A percentile compares a stretch with the other conserved stretches of the same genome.
Evolutionary conservation across 35 echinoderm and acorn worm genomes (phyloP).

Genomic region (Ptychodera flava): DNA sequence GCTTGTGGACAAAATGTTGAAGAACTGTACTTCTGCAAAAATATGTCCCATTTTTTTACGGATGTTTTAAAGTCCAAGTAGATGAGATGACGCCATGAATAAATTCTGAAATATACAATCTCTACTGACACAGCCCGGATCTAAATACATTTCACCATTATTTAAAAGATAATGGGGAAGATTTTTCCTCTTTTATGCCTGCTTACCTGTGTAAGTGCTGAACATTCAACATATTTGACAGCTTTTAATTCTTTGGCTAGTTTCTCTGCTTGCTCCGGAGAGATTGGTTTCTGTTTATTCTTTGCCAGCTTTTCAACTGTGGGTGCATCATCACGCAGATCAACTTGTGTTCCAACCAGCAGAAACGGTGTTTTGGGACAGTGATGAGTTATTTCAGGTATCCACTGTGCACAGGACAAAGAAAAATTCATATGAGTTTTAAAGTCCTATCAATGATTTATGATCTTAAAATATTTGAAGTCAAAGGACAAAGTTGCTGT

Average conservation of each 20-base stretch:
- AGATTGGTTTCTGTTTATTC: background rate
- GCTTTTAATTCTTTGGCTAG: background rate
- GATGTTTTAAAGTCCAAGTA: too few relatives aligned
- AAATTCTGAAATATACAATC: too few relatives aligned
- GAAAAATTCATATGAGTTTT: too few relatives aligned
- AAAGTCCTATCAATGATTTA: too few relatives aligned
- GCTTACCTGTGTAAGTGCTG: background rate
- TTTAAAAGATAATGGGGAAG: background rate
- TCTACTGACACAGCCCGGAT: background rate
- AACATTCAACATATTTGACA: conserved; percentile 10
- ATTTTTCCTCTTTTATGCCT: too few relatives aligned
- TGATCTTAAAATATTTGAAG: too few relatives aligned
- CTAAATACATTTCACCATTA: background rate
- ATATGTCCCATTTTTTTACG: too few relatives aligned
- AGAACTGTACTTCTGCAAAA: too few relatives aligned
- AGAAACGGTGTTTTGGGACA: conserved; percentile 3
- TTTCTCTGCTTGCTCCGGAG: background rate
- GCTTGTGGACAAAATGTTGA: too few relatives aligned
- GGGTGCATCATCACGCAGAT: background rate
- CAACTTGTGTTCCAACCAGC: background rate
- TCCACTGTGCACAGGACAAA: too few relatives aligned
- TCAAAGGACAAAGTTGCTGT: background rate
- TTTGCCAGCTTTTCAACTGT: background rate
- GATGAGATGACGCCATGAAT: too few relatives aligned
- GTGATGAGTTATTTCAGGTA: background rate